Conservation (phyloP, 2,113 vertebrate species). For the Catharus bicknelli region DNA sequence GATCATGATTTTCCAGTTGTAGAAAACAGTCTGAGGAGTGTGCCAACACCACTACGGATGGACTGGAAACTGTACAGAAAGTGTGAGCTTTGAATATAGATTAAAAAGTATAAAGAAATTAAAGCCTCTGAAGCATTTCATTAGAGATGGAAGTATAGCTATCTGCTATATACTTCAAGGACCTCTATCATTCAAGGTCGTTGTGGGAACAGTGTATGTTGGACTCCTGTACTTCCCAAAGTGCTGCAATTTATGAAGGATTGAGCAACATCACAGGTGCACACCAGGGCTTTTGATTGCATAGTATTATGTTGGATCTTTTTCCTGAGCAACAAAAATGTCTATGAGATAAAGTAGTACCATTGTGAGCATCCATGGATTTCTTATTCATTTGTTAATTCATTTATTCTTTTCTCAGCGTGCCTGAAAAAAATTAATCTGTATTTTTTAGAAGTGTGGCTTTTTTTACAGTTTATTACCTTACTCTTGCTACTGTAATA, state of each 20-base stretch:
- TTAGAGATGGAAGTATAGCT: not conserved
- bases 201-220: rapidly evolving
- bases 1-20: not conserved
- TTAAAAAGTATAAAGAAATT: not conserved
- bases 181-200: not conserved
- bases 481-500: not conserved
- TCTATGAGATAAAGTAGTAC: not conserved
- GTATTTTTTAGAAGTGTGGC: not conserved
- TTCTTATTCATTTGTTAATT: not conserved
- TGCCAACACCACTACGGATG: not conserved
- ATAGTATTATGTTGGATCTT: rapidly evolving
- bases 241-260: not conserved
- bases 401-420: not conserved
- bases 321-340: not conserved
- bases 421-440: not conserved
- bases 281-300: not conserved
- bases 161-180: not conserved
- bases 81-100: rapidly evolving
- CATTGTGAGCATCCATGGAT: not conserved
- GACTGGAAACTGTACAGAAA: not conserved
- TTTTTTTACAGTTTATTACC: not conserved
- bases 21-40: rapidly evolving
- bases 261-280: rapidly evolving
- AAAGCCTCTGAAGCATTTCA: not conserved
- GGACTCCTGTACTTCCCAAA: not conserved